Evolutionary conservation across 1,140 invertebrate species (phyloP).

Genomic region (Drosophila lowei): DNA sequence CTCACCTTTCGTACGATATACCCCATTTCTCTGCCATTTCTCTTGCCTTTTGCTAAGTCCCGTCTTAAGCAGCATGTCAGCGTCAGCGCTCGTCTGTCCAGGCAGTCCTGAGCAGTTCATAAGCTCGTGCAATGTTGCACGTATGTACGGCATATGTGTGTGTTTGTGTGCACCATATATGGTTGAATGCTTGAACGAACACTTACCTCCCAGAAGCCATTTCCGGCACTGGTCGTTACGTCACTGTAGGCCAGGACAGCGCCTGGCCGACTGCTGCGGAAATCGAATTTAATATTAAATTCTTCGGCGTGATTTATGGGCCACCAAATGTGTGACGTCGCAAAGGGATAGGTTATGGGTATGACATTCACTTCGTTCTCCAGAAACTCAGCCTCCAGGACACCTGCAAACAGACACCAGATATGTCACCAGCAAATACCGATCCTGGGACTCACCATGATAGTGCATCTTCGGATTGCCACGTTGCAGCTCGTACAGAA

Average conservation of each 20-base stretch:
- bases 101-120: constrained; percentile 48
- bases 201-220: constrained; percentile 94
- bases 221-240: constrained; percentile 87
- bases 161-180: constrained; percentile 27
- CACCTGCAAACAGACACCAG: constrained; percentile 83
- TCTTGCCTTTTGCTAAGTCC: constrained; percentile 28
- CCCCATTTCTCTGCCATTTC: background rate
- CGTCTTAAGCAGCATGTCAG: constrained; percentile 43
- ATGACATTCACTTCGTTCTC: constrained; percentile 93
- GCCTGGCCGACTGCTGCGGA: constrained; percentile 92
- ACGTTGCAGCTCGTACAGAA: constrained; percentile 93
- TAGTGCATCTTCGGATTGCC: constrained; percentile 92
- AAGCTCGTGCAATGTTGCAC: constrained; percentile 42
- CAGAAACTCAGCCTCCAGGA: constrained; percentile 91
- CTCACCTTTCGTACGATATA: background rate
- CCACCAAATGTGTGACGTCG: constrained; percentile 94
- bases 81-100: constrained; percentile 15
- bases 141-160: background rate
- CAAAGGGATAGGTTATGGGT: constrained; percentile 95
- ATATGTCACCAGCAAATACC: constrained; percentile 24
- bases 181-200: constrained; percentile 71
- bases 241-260: constrained; percentile 93
- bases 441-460: constrained; percentile 84
- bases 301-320: constrained; percentile 88
- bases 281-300: constrained; percentile 93